phyloP scores from a whole-genome alignment of 2,888 invertebrate species.

The Thysanoteuthis rhombus region DNA sequence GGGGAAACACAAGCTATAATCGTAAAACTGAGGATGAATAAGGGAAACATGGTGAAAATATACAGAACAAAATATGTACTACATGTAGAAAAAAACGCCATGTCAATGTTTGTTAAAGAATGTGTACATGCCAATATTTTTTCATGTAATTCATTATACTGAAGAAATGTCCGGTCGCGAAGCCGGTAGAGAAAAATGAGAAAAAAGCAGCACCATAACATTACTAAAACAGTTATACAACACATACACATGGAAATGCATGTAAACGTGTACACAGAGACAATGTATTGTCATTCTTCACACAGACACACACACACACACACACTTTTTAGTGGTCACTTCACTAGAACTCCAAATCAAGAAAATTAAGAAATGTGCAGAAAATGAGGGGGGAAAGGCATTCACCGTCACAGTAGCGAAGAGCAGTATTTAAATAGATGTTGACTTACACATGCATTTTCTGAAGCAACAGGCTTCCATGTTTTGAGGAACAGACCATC shows the following conservation, averaged over 20 bases:
- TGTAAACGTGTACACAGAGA: not conserved
- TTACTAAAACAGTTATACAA: not conserved
- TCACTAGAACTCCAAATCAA: not conserved
- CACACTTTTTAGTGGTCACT: not conserved
- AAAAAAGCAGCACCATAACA: not conserved
- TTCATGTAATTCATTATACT: not conserved
- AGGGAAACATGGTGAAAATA: not conserved
- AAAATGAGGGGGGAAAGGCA: not conserved
- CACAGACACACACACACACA: not conserved
- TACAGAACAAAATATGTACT: not conserved
- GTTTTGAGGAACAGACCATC: not conserved
- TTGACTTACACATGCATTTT: not conserved
- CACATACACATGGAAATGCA: not conserved
- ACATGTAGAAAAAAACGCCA: not conserved
- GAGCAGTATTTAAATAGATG: not conserved
- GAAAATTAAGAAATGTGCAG: not conserved
- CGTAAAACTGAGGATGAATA: not conserved
- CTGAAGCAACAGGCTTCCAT: not conserved
- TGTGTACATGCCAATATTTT: not conserved
- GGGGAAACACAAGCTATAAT: not conserved
- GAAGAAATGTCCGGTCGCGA: not conserved
- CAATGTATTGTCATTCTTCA: not conserved
- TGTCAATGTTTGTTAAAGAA: not conserved
- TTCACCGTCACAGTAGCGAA: not conserved
- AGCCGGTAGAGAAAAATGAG: not conserved